A percentile compares a stretch with the other conserved stretches of the same genome.
Evolutionary conservation across 1,140 invertebrate species (phyloP).

Genomic region (Calliopsis andreniformis): DNA sequence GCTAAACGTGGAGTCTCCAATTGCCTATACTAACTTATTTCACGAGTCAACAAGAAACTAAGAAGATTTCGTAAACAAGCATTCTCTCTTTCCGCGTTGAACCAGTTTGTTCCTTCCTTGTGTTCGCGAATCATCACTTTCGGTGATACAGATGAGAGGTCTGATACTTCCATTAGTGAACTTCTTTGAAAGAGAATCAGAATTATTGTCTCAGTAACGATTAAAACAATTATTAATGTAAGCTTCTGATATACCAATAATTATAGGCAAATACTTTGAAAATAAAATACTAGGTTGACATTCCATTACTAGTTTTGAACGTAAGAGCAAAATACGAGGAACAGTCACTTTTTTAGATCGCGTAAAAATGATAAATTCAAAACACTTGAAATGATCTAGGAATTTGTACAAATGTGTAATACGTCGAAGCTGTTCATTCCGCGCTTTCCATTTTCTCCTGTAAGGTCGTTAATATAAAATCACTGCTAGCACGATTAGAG

Average conservation of each 20-base stretch:
- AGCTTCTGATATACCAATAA: slow-evolving; percentile 19
- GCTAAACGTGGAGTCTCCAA: slow-evolving; percentile 19
- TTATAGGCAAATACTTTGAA: slow-evolving; percentile 31
- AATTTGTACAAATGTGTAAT: slow-evolving; percentile 48
- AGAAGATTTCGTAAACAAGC: slow-evolving; percentile 22
- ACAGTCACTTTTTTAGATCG: slow-evolving; percentile 28
- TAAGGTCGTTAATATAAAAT: slow-evolving; percentile 42
- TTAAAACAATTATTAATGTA: slow-evolving; percentile 18
- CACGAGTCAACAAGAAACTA: slow-evolving; percentile 32
- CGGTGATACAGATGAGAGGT: slow-evolving; percentile 8
- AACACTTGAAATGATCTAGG: slow-evolving; percentile 47
- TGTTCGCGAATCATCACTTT: slow-evolving; percentile 12
- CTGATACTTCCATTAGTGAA: slow-evolving; percentile 13
- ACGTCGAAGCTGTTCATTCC: slow-evolving; percentile 26
- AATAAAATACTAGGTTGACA: slow-evolving; percentile 55
- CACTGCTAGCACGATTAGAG: slow-evolving; percentile 48
- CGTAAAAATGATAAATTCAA: slow-evolving; percentile 29
- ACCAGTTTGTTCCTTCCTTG: slow-evolving; percentile 4
- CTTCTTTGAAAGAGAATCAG: slow-evolving; percentile 15
- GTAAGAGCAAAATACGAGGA: slow-evolving; percentile 35
- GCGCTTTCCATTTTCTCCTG: slow-evolving; percentile 10
- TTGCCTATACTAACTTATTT: slow-evolving; percentile 25
- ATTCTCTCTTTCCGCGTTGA: not conserved
- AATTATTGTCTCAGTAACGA: slow-evolving; percentile 23
- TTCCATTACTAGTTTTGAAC: slow-evolving; percentile 62